These are phyloP conservation scores for Nansenia antarctica DNA, from an alignment of 2,113 vertebrate species.

Conservation along the genomic window DNA sequence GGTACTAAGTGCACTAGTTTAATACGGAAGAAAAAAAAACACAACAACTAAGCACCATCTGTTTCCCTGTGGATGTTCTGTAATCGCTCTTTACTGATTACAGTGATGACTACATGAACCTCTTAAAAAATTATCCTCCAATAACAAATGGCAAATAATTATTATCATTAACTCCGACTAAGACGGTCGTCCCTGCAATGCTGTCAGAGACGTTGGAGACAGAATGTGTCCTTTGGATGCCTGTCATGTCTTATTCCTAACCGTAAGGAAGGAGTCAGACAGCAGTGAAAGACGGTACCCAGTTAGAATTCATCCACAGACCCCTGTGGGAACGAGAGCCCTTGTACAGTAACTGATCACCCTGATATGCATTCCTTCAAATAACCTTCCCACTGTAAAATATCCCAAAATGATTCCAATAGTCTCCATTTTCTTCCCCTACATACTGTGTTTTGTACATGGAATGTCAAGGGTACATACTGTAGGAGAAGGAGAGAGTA, in stretches of 20 bases:
- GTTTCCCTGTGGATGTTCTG: constrained; percentile 80
- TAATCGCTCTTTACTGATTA: constrained; percentile 85
- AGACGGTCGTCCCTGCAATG: constrained; percentile 78
- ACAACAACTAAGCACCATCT: constrained; percentile 77
- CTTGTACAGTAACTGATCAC: neutral
- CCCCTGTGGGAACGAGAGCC: constrained; percentile 47
- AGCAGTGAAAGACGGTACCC: constrained; percentile 57
- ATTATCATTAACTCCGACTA: constrained; percentile 83
- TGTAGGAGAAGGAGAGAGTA: neutral
- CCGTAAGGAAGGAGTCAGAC: constrained; percentile 56
- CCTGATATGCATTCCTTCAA: neutral
- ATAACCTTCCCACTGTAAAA: neutral
- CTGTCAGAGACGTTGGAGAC: constrained; percentile 70
- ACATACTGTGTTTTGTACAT: neutral
- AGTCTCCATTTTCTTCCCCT: neutral
- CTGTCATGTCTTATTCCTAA: constrained; percentile 73
- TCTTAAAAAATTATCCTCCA: constrained; percentile 84
- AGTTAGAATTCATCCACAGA: constrained; percentile 29
- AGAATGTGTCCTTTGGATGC: constrained; percentile 56
- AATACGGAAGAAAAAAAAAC: constrained; percentile 66
- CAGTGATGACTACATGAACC: constrained; percentile 79
- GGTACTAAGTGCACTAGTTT: constrained; percentile 54
- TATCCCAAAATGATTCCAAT: neutral
- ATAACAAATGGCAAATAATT: constrained; percentile 77
- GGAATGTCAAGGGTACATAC: neutral